These are phyloP conservation scores for Buphagus erythrorhynchus DNA, from an alignment of 2,797 vertebrate genomes.

Conservation along the genomic window DNA sequence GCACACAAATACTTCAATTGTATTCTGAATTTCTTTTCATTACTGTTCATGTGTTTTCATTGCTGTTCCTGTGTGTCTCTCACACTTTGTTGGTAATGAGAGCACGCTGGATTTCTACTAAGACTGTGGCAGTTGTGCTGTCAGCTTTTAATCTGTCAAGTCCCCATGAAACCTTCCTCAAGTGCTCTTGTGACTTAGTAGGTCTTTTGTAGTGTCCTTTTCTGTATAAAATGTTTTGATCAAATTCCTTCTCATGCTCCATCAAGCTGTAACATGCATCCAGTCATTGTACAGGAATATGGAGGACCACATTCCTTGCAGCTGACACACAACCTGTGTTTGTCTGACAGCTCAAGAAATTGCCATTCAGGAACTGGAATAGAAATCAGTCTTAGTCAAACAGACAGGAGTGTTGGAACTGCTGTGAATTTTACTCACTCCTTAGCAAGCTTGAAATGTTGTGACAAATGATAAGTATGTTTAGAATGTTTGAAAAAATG, in stretches of 20 bases:
- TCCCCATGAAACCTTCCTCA: neutral
- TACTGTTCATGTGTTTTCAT: neutral
- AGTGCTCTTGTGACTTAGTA: neutral
- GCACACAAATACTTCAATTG: neutral
- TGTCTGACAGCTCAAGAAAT: neutral
- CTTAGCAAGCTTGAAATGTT: neutral
- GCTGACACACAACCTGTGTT: neutral
- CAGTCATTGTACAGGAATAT: neutral
- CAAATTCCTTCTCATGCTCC: neutral
- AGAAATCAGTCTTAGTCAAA: neutral
- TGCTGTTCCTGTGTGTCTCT: neutral
- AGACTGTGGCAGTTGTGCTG: neutral
- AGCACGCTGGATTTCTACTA: constrained; percentile 32
- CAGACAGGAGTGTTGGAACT: neutral
- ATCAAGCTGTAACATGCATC: neutral
- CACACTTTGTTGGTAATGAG: constrained; percentile 8
- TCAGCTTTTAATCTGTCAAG: constrained; percentile 14
- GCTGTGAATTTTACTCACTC: neutral
- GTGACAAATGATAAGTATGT: neutral
- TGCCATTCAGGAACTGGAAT: neutral
- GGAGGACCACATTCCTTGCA: neutral
- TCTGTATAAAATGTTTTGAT: constrained; percentile 21
- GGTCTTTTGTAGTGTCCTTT: neutral
- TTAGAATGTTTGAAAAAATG: neutral
- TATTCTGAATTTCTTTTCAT: neutral